Base-by-base conservation (phyloP, 2,888 invertebrate genomes). In the Dromius quadrimaculatus region DNA sequence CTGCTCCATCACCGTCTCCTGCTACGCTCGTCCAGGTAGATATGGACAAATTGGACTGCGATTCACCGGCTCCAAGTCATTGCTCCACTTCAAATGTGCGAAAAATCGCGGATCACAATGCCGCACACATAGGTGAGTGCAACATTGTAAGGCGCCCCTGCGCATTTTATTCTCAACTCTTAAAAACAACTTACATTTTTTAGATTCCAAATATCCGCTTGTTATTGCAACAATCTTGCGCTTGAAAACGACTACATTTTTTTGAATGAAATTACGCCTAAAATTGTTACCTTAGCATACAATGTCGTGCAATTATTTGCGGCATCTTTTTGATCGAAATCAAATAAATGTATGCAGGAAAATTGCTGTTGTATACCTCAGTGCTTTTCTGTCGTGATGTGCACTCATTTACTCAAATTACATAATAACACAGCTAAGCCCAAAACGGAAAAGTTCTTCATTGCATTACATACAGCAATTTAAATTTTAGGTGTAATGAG, bases 21-120 rank as follows among this genome's bases (percentile, higher is more conserved):
- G 50, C 50, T 5, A 32, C 50, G 6, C 83, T 87, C 1, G 84
- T 77, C 81, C 79, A 77, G 20, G 70, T 84, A 79, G 36, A 81
- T 38, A 83, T 76, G 22, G 80, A 80, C 45, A 72, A 80, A 28
- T 62, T 80, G 22, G 83, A 83, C 69, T 87, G 86, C 77, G 87
- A 87, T 77, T 87, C 89, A 43, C 88, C 88, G 54, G 88, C 89
- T 45, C 88, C 87, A 28, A 87, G 87, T 66, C 87, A 87, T 66
- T 84, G 85, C 57, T 83, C 89, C 79, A 82, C 87, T 78, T 82
- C 85, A 75, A 79, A 85, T 76, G 78, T 81, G 68, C 82, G 84
- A 74, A 86, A 84, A 76, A 74, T 83, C 59, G 79, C 84, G 11
- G 75, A 84, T 32, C 84, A 85, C 1, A 76, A 79, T 80, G 61